A percentile compares a stretch with the other conserved stretches of the same genome.
phyloP scores from a whole-genome alignment of 1,140 invertebrate genomes.

The Colletes gigas region DNA sequence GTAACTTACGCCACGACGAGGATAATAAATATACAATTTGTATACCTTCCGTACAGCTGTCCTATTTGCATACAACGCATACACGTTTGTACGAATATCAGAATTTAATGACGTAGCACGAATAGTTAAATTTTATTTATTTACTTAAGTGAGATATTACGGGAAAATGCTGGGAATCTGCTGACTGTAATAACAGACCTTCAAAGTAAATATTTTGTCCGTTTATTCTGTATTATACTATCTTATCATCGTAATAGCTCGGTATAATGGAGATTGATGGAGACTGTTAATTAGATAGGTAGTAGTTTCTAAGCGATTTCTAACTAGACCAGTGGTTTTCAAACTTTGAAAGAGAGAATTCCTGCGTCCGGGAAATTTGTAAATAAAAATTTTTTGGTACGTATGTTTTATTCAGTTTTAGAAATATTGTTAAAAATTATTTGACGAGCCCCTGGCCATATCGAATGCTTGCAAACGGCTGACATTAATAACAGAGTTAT shows the following conservation, averaged over 20 bases:
- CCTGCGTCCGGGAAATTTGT: no score
- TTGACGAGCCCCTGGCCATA: no score
- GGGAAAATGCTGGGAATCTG: background rate
- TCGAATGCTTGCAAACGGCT: no score
- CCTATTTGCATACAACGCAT: background rate
- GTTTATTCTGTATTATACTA: background rate
- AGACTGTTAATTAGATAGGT: background rate
- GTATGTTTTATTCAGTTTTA: no score
- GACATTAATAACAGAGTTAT: no score
- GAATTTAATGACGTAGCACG: background rate
- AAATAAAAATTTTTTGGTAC: no score
- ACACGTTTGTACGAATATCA: background rate
- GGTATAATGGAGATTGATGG: background rate
- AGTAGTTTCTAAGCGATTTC: no score
- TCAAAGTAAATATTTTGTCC: background rate
- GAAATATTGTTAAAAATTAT: no score
- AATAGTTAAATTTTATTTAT: background rate
- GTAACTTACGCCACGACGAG: no score
- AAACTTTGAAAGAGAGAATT: no score
- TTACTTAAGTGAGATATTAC: background rate
- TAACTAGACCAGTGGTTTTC: no score
- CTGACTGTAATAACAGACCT: background rate
- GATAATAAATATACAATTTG: no score
- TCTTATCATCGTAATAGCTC: background rate
- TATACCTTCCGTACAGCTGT: background rate